Evolutionary conservation across 1,140 invertebrate genomes (phyloP).

Genomic region (Saccostrea cuccullata): DNA sequence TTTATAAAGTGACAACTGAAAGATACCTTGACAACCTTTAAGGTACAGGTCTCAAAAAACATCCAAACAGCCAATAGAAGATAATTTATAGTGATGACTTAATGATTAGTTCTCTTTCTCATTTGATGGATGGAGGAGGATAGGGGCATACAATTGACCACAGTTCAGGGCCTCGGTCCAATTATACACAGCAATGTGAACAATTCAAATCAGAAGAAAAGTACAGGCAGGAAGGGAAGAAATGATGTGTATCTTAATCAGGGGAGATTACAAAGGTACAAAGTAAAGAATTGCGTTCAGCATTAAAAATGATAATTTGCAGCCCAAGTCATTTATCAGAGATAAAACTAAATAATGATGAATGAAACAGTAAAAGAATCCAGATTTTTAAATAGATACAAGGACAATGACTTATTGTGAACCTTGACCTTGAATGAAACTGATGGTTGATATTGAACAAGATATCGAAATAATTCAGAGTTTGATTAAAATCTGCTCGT

Average conservation of each 20-base stretch:
- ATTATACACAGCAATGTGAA: background rate
- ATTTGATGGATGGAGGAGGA: background rate
- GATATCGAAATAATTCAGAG: too few relatives aligned
- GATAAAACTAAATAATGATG: too few relatives aligned
- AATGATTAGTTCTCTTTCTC: background rate
- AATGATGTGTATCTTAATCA: background rate
- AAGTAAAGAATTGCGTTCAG: too few relatives aligned
- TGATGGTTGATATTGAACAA: too few relatives aligned
- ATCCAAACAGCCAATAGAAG: background rate
- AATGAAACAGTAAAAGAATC: too few relatives aligned
- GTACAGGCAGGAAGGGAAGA: background rate
- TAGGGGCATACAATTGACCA: background rate
- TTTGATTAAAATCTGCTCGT: too few relatives aligned
- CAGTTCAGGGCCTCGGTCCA: background rate
- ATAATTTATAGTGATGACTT: background rate
- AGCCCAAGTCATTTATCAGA: too few relatives aligned
- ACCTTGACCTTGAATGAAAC: too few relatives aligned
- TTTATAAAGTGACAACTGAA: background rate
- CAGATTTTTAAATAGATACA: too few relatives aligned
- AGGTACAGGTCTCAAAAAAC: background rate
- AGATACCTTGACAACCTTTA: background rate
- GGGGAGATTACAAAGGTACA: too few relatives aligned
- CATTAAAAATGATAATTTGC: too few relatives aligned
- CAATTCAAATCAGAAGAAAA: background rate
- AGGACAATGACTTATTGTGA: too few relatives aligned